Evolutionary conservation across 2,113 vertebrate genomes (phyloP).

Genomic region (Gadus chalcogrammus): DNA sequence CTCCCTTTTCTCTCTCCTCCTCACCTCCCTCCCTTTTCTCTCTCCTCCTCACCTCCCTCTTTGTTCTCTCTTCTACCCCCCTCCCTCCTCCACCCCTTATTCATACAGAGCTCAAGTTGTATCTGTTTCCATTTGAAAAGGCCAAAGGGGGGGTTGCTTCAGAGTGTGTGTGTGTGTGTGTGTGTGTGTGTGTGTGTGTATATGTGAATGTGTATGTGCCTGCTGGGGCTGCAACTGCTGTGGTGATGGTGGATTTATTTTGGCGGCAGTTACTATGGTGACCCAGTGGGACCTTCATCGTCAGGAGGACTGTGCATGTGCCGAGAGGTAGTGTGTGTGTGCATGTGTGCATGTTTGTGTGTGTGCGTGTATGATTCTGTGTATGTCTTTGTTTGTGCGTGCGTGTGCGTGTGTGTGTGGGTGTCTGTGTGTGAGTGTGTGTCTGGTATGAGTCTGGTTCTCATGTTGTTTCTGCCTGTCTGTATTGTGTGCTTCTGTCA

Average conservation of each 20-base stretch:
- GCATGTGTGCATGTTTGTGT: too few species aligned
- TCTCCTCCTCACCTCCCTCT: not conserved
- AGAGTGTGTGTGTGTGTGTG: constrained; percentile 4
- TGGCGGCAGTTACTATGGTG: constrained; percentile 63
- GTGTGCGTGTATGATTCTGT: too few species aligned
- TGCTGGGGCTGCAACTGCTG: constrained; percentile 47
- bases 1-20: not conserved
- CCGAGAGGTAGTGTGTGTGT: constrained; percentile 19
- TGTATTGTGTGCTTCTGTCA: too few species aligned
- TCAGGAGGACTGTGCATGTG: not conserved
- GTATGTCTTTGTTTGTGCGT: not conserved
- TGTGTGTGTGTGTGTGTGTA: constrained; percentile 2
- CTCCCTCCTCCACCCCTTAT: constrained; percentile 16
- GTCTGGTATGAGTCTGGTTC: not conserved
- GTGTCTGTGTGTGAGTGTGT: constrained; percentile 2
- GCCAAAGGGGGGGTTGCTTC: constrained; percentile 38
- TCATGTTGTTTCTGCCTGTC: too few species aligned
- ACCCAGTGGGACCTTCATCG: constrained; percentile 59
- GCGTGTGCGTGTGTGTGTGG: constrained; percentile 3
- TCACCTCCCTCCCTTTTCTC: too few species aligned
- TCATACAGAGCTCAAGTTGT: constrained; percentile 50
- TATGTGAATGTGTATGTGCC: constrained; percentile 21
- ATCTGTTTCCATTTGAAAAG: constrained; percentile 55
- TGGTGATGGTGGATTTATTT: constrained; percentile 64
- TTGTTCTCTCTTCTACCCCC: too few species aligned